phyloP scores from a whole-genome alignment of 2,888 invertebrate genomes.

The Nephrocerus scutellatus region DNA sequence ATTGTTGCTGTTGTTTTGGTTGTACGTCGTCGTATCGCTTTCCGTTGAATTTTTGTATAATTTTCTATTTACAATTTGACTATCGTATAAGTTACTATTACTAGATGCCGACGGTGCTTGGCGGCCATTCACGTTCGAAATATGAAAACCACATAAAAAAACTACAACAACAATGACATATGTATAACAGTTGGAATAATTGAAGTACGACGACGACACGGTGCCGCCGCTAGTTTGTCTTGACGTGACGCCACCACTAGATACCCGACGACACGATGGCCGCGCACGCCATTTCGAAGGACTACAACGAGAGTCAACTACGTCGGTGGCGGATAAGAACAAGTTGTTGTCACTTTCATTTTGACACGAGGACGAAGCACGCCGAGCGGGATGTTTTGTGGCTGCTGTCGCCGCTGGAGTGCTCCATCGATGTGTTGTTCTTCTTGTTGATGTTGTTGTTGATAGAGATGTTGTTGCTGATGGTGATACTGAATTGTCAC shows the following conservation, averaged over 20 bases:
- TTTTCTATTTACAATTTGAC: slow-evolving; percentile 30
- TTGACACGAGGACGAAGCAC: slow-evolving; percentile 1
- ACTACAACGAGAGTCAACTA: no score
- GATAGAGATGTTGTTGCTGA: slow-evolving; percentile 2
- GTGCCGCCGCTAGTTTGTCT: slow-evolving; percentile 8
- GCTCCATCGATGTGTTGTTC: slow-evolving; percentile 8
- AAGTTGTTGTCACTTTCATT: slow-evolving; percentile 3
- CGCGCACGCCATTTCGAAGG: slow-evolving; percentile 23
- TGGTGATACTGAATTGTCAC: slow-evolving; percentile 28
- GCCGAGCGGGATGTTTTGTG: slow-evolving; percentile 18
- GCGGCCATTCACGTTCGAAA: slow-evolving; percentile 22
- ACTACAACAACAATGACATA: slow-evolving; percentile 28
- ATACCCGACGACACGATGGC: slow-evolving; percentile 23
- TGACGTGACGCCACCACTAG: neutral
- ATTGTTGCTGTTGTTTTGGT: slow-evolving; percentile 18
- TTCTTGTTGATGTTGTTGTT: slow-evolving; percentile 8
- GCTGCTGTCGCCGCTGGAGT: slow-evolving; percentile 15
- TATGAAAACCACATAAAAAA: slow-evolving; percentile 29
- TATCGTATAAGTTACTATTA: slow-evolving; percentile 13
- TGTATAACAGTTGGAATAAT: slow-evolving; percentile 23
- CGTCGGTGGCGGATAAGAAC: slow-evolving; percentile 9
- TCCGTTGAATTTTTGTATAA: slow-evolving; percentile 6
- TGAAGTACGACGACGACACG: slow-evolving; percentile 8
- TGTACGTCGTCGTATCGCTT: slow-evolving; percentile 12
- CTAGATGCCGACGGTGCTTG: slow-evolving; percentile 3